These are phyloP conservation scores for Typhlomys cinereus DNA, from an alignment of 2,113 vertebrate species.

Conservation along the genomic window DNA sequence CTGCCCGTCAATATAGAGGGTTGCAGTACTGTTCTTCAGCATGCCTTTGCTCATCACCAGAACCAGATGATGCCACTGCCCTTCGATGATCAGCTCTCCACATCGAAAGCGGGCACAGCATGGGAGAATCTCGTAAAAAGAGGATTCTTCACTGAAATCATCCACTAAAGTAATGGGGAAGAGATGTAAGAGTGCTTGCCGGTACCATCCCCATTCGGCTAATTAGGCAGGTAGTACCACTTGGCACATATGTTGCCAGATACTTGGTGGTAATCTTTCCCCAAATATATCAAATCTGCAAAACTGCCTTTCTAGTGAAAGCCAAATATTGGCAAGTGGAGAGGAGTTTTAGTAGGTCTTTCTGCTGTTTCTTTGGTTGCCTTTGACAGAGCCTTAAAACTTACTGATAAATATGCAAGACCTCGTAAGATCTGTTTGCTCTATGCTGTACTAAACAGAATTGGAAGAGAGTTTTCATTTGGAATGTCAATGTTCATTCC, in stretches of 20 bases:
- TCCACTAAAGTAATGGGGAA: constrained; percentile 86
- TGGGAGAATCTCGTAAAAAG: constrained; percentile 98
- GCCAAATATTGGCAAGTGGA: neutral
- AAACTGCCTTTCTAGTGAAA: constrained; percentile 40
- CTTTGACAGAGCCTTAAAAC: constrained; percentile 30
- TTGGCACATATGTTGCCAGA: constrained; percentile 20
- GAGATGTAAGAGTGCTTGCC: neutral
- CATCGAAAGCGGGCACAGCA: constrained; percentile 98
- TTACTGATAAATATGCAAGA: neutral
- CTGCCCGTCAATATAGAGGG: constrained; percentile 96
- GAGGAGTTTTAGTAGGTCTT: neutral
- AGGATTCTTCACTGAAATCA: constrained; percentile 96
- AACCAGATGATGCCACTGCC: constrained; percentile 98
- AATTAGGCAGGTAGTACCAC: neutral
- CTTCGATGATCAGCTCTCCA: constrained; percentile 94
- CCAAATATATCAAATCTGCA: constrained; percentile 24
- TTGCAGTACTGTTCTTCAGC: constrained; percentile 98
- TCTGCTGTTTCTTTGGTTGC: neutral
- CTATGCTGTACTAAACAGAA: neutral
- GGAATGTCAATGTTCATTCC: too few relatives aligned
- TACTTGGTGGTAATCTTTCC: constrained; percentile 24
- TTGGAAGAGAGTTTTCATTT: neutral
- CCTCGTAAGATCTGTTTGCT: constrained; percentile 21
- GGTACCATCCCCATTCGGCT: neutral
- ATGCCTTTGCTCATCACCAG: constrained; percentile 99